Evolutionary conservation across 2,888 invertebrate genomes (phyloP).

Genomic region (Frankliniella fusca): DNA sequence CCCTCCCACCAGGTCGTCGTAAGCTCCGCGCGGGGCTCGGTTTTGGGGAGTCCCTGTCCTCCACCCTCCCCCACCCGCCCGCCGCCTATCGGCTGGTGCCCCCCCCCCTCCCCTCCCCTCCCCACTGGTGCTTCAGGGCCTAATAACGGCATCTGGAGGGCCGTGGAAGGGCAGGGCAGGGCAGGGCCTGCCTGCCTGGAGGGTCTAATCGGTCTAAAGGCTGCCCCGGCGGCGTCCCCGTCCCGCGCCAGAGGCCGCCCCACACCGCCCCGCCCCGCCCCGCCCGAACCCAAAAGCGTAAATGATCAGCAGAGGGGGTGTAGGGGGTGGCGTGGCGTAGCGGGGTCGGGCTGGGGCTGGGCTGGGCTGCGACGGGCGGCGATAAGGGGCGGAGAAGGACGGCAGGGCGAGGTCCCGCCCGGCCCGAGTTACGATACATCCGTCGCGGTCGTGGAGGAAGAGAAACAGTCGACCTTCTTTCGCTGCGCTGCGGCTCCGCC

Average conservation of each 20-base stretch:
- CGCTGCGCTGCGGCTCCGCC: too few species aligned
- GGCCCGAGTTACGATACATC: too few species aligned
- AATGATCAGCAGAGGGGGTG: too few species aligned
- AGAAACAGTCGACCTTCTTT: too few species aligned
- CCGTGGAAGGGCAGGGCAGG: not conserved
- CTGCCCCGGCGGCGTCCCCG: too few species aligned
- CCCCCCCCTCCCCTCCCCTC: not conserved
- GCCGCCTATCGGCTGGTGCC: not conserved
- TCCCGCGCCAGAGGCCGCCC: too few species aligned
- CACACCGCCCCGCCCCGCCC: not conserved
- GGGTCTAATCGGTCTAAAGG: slow-evolving; percentile 12
- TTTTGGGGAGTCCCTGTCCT: not conserved
- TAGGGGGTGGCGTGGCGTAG: not conserved
- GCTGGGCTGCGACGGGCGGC: not conserved
- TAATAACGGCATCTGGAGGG: not conserved
- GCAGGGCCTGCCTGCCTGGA: not conserved
- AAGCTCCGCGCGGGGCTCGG: not conserved
- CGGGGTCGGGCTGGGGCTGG: not conserved
- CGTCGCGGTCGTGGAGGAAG: too few species aligned
- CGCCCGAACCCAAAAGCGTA: too few species aligned
- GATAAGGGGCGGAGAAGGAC: not conserved
- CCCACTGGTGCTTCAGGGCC: not conserved
- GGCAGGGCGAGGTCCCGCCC: not conserved
- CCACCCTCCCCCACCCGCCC: not conserved
- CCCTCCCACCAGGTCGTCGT: not conserved